Conservation (phyloP, 2,797 vertebrate genomes). For the Danio kyathit region DNA sequence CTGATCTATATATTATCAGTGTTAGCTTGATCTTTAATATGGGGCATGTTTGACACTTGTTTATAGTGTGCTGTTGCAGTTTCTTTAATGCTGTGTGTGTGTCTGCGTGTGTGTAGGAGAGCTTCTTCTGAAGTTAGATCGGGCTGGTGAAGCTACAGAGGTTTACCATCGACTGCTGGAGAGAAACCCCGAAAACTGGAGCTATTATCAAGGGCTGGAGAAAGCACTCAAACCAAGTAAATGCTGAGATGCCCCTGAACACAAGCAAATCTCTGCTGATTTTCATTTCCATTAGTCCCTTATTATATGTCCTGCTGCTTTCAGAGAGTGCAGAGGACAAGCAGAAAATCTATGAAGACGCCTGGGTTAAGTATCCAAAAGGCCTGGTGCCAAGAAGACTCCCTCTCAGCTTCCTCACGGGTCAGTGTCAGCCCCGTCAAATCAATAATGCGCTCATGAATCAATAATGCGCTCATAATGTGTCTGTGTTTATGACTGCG, state of each 20-base stretch:
- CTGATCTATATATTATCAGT: not conserved
- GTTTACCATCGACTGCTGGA: conserved; percentile 92
- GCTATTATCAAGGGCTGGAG: conserved; percentile 95
- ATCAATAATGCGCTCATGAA: not conserved
- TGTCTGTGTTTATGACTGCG: not conserved
- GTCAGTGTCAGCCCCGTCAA: conserved; percentile 68
- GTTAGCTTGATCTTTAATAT: not conserved
- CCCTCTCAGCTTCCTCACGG: conserved; percentile 93
- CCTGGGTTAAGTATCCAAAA: conserved; percentile 95
- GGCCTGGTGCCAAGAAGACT: conserved; percentile 93
- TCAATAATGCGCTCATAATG: not conserved
- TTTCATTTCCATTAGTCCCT: not conserved
- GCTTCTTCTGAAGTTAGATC: conserved; percentile 88
- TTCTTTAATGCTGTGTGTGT: not conserved
- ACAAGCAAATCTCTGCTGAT: not conserved
- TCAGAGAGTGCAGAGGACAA: conserved; percentile 89
- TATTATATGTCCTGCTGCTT: not conserved
- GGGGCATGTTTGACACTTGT: not conserved
- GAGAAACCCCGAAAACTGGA: conserved; percentile 98
- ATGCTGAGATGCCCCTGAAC: not conserved
- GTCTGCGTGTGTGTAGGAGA: conserved; percentile 79
- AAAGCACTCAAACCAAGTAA: conserved; percentile 93
- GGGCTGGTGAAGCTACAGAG: conserved; percentile 89
- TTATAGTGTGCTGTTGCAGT: not conserved
- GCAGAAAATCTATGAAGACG: conserved; percentile 94